phyloP scores from a whole-genome alignment of 1,140 invertebrate genomes.

The Cephus cinctus region DNA sequence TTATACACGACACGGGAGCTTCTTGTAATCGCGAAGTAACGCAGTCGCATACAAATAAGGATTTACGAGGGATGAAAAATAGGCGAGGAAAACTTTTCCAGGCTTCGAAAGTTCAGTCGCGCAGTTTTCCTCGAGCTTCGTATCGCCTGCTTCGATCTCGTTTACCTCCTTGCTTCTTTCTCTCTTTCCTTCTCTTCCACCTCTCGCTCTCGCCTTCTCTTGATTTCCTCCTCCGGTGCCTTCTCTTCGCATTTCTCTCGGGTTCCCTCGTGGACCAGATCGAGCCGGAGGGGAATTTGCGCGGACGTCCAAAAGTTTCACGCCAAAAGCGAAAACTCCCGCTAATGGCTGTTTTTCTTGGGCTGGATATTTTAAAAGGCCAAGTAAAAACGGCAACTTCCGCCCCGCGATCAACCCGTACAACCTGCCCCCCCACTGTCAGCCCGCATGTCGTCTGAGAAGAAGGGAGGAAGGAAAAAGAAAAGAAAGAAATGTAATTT shows the following conservation, averaged over 20 bases:
- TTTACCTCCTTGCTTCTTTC: constrained; percentile 11
- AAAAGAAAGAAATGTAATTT: constrained; percentile 45
- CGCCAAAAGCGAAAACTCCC: constrained; percentile 55
- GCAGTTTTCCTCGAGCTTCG: constrained; percentile 37
- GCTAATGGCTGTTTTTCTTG: constrained; percentile 57
- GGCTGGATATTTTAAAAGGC: constrained; percentile 50
- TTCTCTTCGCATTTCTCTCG: too few species aligned
- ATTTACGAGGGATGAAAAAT: constrained; percentile 55
- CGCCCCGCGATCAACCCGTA: constrained; percentile 2
- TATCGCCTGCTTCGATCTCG: constrained; percentile 14
- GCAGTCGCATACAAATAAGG: constrained; percentile 54
- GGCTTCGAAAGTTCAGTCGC: constrained; percentile 38
- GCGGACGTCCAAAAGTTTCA: constrained; percentile 49
- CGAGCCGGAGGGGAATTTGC: constrained; percentile 37
- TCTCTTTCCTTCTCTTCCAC: not conserved
- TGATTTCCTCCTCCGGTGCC: constrained; percentile 14
- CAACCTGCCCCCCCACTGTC: constrained; percentile 9
- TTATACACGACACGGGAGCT: too few species aligned
- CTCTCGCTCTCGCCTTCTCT: constrained; percentile 12
- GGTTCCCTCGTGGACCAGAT: too few species aligned
- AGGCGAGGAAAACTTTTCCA: constrained; percentile 29
- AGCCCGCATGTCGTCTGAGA: constrained; percentile 17
- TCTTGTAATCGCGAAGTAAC: constrained; percentile 47
- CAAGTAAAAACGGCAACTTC: constrained; percentile 13
- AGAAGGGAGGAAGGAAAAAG: not conserved